Conservation (phyloP, 2,113 vertebrate species). For the Lagopus muta region DNA sequence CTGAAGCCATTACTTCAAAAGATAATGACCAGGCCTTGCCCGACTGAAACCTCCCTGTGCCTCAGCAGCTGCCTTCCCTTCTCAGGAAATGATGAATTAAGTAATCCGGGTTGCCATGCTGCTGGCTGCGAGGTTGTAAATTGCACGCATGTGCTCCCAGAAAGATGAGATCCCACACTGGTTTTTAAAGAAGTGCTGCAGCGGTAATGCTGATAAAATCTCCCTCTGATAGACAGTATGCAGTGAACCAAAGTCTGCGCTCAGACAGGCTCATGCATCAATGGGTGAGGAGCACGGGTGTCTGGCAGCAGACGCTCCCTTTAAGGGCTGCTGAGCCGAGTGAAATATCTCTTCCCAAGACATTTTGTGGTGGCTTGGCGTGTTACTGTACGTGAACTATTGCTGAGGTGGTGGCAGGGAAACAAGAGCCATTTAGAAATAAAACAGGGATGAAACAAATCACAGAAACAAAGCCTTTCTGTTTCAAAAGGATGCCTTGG, state of each 20-base stretch:
- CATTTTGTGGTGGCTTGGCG: not conserved
- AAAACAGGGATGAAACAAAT: constrained; percentile 14
- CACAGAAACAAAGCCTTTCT: not conserved
- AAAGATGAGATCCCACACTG: not conserved
- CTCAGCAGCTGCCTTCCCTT: not conserved
- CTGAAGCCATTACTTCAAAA: not conserved
- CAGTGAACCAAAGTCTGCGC: not conserved
- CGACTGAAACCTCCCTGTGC: not conserved
- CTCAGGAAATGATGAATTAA: not conserved
- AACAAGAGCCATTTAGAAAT: constrained; percentile 19
- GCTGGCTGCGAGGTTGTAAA: constrained; percentile 20
- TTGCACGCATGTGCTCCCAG: not conserved
- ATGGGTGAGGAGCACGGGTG: not conserved
- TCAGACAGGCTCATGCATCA: constrained; percentile 42
- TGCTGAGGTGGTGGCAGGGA: not conserved
- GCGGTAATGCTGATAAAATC: not conserved
- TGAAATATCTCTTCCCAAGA: constrained; percentile 6
- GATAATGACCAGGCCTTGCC: not conserved
- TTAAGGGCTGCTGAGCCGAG: not conserved
- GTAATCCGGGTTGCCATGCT: not conserved
- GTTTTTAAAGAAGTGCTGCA: not conserved
- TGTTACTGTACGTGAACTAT: not conserved
- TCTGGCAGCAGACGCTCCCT: not conserved
- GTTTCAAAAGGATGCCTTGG: not conserved
- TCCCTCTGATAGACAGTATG: accelerated